Evolutionary conservation across 1,140 invertebrate genomes (phyloP).

Genomic region (Ooceraea biroi): DNA sequence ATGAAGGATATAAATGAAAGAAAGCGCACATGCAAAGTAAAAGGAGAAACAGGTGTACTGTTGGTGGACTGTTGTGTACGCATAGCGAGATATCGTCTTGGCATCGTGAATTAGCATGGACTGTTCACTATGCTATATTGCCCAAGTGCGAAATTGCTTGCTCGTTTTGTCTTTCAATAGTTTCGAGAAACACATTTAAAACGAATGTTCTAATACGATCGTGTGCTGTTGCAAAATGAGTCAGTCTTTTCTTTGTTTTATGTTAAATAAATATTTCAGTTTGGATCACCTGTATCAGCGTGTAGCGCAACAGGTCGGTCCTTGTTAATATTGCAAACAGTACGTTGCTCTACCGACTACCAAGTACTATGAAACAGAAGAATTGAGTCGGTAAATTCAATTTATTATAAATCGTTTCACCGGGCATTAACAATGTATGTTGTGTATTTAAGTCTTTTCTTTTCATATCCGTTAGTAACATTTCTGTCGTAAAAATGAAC

Average conservation of each 20-base stretch:
- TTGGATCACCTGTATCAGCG: conserved; percentile 56
- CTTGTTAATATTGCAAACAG: conserved; percentile 42
- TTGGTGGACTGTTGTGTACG: conserved; percentile 79
- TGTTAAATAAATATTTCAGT: conserved; percentile 33
- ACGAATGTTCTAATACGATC: conserved; percentile 24
- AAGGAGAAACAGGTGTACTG: conserved; percentile 76
- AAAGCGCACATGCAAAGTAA: conserved; percentile 81
- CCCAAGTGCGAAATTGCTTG: conserved; percentile 68
- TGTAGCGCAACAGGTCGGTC: conserved; percentile 51
- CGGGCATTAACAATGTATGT: background rate
- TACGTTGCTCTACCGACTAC: conserved; percentile 65
- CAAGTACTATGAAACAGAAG: conserved; percentile 42
- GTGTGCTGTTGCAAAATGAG: conserved; percentile 64
- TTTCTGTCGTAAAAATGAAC: conserved; percentile 15
- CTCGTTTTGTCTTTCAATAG: conserved; percentile 1
- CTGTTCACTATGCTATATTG: conserved; percentile 76
- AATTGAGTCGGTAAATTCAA: conserved; percentile 58
- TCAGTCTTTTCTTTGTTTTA: conserved; percentile 33
- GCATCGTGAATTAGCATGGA: conserved; percentile 60
- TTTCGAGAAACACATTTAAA: conserved; percentile 27
- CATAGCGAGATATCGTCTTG: conserved; percentile 75
- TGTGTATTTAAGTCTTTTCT: background rate
- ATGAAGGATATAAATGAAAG: conserved; percentile 29
- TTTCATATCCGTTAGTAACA: background rate
- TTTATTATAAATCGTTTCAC: conserved; percentile 48